Evolutionary conservation across 2,113 vertebrate genomes (phyloP).

Genomic region (Philantomba maxwellii): DNA sequence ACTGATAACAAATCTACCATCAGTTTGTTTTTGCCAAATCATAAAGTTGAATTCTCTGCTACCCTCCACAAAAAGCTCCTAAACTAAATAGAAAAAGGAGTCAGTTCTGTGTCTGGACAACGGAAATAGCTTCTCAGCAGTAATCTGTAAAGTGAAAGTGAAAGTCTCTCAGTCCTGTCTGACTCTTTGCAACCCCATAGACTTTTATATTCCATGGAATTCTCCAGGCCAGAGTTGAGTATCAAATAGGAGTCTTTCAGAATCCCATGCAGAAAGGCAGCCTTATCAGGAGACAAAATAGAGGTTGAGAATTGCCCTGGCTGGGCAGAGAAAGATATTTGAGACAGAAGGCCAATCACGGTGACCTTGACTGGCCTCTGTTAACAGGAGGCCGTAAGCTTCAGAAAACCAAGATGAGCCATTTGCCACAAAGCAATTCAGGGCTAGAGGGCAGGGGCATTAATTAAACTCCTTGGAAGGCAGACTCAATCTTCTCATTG

Average conservation of each 20-base stretch:
- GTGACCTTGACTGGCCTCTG: neutral
- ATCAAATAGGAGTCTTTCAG: constrained; percentile 1
- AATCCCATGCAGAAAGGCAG: neutral
- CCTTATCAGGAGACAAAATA: neutral
- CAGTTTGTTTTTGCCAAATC: neutral
- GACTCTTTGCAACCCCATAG: neutral
- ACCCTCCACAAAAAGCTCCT: neutral
- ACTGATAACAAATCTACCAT: neutral
- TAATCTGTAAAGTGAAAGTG: neutral
- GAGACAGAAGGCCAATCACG: neutral
- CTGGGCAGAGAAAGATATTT: neutral
- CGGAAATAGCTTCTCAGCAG: neutral
- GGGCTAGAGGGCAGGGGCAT: neutral
- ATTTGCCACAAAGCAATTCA: neutral
- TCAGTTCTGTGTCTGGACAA: neutral
- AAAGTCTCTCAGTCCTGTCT: neutral
- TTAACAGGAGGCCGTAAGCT: neutral
- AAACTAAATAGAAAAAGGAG: neutral
- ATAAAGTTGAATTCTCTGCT: neutral
- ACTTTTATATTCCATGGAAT: neutral
- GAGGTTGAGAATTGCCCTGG: neutral
- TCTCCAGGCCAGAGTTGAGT: neutral
- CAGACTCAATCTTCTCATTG: constrained; percentile 29
- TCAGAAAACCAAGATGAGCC: constrained; percentile 14
- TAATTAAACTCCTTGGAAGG: neutral